Evolutionary conservation across 2,113 vertebrate species (phyloP), one percentile per base, ranked within the genome.

Genomic region (Clarias magur): DNA sequence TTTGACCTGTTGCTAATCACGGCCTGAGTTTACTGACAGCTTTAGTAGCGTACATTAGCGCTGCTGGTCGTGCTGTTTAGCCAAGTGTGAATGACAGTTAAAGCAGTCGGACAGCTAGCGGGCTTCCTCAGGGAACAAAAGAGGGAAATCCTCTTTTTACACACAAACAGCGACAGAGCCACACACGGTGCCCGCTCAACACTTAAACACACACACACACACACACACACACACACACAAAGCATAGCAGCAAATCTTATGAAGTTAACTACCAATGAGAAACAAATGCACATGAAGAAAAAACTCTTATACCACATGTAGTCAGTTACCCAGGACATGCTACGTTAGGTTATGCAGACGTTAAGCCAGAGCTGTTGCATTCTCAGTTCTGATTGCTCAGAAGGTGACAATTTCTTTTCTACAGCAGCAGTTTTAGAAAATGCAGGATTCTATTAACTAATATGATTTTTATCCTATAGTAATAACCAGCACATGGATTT

Each of bases 91-190:
- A 93, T 94, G 94, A 92, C 92, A 93, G 92, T 62, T 87, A 84
- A 92, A 95, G 92, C 89, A 59, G 84, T 94, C 89, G 91, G 90
- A 91, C 89, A 92, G 88, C 93, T 92, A 90, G 89, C 89, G 90
- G 91, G 91, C 91, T 95, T 95, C 95, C 95, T 95, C 91, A 86
- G 92, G 89, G 93, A 93, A 95, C 95, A 95, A 95, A 95, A 91
- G 84, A 93, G 91, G 94, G 94, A 95, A 94, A 95, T 95, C 95
- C 95, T 95, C 87, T 90, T 86, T 48, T 89, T 92, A 90, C 91
- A 91, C 92, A 93, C 93, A 93, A 92, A 91, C 91, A 89, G 91
- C 89, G 89, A 67, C 34, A 78, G 34, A 81, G 63, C 75, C 62
- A 62, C 68, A 88, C 82, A 85, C 76, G 25, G 25, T 56, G 53